A percentile compares a stretch with the other conserved stretches of the same genome.
These are phyloP conservation scores for Pleuronectes platessa DNA, from an alignment of 2,113 vertebrate species.

Conservation along the genomic window DNA sequence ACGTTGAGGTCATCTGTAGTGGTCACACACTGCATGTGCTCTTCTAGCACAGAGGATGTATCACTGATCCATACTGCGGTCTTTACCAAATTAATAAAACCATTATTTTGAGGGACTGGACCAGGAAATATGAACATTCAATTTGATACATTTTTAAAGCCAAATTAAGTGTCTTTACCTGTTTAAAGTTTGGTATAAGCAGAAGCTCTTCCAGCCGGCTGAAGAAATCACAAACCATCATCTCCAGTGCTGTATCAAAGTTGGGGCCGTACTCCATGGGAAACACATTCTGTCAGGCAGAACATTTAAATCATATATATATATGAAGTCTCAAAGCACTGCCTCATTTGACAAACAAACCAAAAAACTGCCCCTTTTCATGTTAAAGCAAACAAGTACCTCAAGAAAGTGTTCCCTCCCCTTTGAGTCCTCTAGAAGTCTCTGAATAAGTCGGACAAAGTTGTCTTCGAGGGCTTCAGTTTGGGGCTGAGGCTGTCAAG, in stretches of 20 bases:
- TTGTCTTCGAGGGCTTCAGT: conserved; percentile 63
- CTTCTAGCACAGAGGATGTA: conserved; percentile 56
- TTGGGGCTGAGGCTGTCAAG: conserved; percentile 47
- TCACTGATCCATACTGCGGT: conserved; percentile 67
- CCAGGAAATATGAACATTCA: not conserved
- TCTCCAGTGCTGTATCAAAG: conserved; percentile 82
- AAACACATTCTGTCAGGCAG: conserved; percentile 71
- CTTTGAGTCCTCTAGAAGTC: conserved; percentile 66
- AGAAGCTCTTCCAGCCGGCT: conserved; percentile 79
- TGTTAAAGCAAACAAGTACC: conserved; percentile 39
- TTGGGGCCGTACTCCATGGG: conserved; percentile 81
- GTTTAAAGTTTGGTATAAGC: conserved; percentile 74
- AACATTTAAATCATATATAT: not conserved
- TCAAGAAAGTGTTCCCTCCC: conserved; percentile 65
- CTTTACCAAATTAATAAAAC: conserved; percentile 40
- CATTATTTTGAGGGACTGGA: conserved; percentile 2
- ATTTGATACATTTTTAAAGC: not conserved
- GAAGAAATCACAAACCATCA: conserved; percentile 82
- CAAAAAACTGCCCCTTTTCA: not conserved
- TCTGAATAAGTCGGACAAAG: conserved; percentile 63
- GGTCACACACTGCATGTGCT: conserved; percentile 60
- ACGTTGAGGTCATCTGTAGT: conserved; percentile 58
- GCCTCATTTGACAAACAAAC: not conserved
- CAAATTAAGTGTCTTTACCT: conserved; percentile 49
- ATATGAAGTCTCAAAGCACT: not conserved